phyloP scores from a whole-genome alignment of 2,113 vertebrate species.

The Alligator mississippiensis region DNA sequence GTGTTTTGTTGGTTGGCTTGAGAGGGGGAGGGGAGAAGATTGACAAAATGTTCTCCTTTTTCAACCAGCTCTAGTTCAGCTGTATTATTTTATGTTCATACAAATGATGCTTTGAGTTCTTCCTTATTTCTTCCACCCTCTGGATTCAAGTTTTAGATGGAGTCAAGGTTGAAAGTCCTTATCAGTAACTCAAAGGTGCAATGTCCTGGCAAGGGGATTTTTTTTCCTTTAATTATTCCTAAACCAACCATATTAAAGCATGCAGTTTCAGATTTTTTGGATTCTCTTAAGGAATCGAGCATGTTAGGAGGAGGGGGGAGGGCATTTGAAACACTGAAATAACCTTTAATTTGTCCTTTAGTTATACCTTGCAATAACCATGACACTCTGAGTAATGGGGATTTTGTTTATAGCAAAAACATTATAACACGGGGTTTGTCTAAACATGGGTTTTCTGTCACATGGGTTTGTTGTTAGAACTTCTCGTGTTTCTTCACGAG shows the following conservation, averaged over 20 bases:
- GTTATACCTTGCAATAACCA: not conserved
- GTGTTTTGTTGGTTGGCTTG: not conserved
- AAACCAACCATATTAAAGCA: not conserved
- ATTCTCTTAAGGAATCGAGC: not conserved
- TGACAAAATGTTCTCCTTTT: rapidly evolving
- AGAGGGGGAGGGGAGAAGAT: not conserved
- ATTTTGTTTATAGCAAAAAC: not conserved
- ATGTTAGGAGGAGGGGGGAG: not conserved
- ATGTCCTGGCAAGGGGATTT: no score
- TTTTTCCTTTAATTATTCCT: not conserved
- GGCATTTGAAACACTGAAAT: not conserved
- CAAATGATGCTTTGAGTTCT: not conserved
- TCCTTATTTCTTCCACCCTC: not conserved
- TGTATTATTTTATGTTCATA: not conserved
- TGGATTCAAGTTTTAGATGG: not conserved
- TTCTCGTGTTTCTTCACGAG: not conserved
- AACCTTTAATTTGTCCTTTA: not conserved
- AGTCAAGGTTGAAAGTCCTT: no score
- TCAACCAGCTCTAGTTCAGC: not conserved
- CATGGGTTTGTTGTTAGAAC: not conserved
- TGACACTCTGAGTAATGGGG: not conserved
- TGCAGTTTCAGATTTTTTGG: not conserved
- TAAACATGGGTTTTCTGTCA: not conserved
- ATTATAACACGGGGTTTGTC: not conserved
- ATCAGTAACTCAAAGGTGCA: not conserved